Evolutionary conservation across 2,888 invertebrate species (phyloP), one percentile per base, ranked within the genome.

Genomic region (Monoplex corrugatus): DNA sequence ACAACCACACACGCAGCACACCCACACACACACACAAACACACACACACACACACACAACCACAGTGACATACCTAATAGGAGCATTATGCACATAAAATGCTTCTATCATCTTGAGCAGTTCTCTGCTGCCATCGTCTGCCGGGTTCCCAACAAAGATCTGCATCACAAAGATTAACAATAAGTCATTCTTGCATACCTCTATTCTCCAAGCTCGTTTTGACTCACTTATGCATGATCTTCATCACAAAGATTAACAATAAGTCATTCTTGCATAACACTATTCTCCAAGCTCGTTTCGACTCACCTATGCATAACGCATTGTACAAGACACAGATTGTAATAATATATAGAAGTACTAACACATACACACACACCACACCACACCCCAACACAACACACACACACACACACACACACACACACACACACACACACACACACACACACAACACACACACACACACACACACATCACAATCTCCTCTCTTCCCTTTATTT

Each of bases 91-190:
- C 83, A 98, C 97, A 90, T 98, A 97, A 95, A 99, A 97, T 0
- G 99, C 98, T 96, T 99, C 98, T 0, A 98, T 98, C 92, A 99
- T 97, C 95, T 98, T 98, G 35, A 99, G 96, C 19, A 99, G 96
- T 43, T 98, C 97, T 75, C 97, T 97, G 0, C 98, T 94, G 28
- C 97, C 96, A 8, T 97, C 95, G 28, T 97, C 97, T 0, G 98
- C 96, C 0, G 99, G 99, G 96, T 99, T 98, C 68, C 98, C 97
- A 44, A 99, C 97, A 90, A 99, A 97, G 8, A 98, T 97, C 98
- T 98, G 94, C 32, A 43, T 35, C 32, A 89, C 16, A 38, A 57
- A 35, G 32, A 43, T 28, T 84, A 35, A 43, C 85, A 44, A 88
- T n/a, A n/a, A n/a, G n/a, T n/a, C n/a, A n/a, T n/a, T n/a, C n/a